phyloP scores from a whole-genome alignment of 2,888 invertebrate species.

The Harpagoxenus sublaevis region DNA sequence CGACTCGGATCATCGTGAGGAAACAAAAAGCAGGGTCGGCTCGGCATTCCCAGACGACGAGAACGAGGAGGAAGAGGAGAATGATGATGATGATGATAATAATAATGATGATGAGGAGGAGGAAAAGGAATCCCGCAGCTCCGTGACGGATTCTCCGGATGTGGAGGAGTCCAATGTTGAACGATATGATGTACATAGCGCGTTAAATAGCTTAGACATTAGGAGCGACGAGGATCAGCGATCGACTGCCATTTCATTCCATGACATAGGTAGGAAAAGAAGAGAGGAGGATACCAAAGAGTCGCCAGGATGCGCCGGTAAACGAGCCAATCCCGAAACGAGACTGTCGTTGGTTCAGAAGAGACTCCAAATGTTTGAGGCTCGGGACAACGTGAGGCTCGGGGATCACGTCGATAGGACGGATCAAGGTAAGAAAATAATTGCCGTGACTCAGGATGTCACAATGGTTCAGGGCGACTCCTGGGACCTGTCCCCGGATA shows the following conservation, averaged over 20 bases:
- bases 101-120: conserved; percentile 29
- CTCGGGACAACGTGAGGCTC: conserved; percentile 21
- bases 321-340: conserved; percentile 55
- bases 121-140: conserved; percentile 35
- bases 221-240: conserved; percentile 67
- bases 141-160: conserved; percentile 6
- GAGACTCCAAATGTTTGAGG: conserved; percentile 80
- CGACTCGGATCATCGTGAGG: conserved; percentile 15
- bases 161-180: conserved; percentile 9
- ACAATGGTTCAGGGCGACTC: conserved; percentile 32
- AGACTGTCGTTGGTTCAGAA: conserved; percentile 79
- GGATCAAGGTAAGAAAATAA: not conserved
- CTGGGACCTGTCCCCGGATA: conserved; percentile 19
- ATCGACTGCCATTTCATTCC: conserved; percentile 74
- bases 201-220: conserved; percentile 66
- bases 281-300: conserved; percentile 81
- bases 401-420: not conserved
- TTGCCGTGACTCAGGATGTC: not conserved
- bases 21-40: conserved; percentile 1
- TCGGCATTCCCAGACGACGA: conserved; percentile 56
- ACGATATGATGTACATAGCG: conserved; percentile 50
- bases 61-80: conserved; percentile 74
- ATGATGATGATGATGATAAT: not conserved
- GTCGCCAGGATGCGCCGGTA: conserved; percentile 61
- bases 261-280: conserved; percentile 72